A percentile compares a stretch with the other conserved stretches of the same genome.
phyloP scores from a whole-genome alignment of 2,888 invertebrate genomes.

The Tachystola acroxantha region DNA sequence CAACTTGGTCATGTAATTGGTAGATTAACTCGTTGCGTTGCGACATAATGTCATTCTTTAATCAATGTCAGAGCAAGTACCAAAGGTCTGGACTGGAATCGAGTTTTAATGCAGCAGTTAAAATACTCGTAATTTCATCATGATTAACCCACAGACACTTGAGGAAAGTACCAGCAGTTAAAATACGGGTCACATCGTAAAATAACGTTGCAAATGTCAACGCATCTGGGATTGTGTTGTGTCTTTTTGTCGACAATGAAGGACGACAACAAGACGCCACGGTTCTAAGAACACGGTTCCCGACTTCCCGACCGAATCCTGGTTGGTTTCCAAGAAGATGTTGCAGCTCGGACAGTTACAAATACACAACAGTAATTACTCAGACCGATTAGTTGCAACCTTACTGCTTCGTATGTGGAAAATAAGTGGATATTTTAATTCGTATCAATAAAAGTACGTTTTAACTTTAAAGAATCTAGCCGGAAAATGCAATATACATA shows the following conservation, averaged over 20 bases:
- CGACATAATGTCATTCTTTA: background rate
- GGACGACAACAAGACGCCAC: slow-evolving; percentile 34
- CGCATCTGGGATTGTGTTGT: slow-evolving; percentile 21
- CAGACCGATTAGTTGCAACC: slow-evolving; percentile 21
- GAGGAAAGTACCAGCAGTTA: slow-evolving; percentile 2
- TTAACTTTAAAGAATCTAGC: no score
- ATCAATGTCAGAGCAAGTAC: background rate
- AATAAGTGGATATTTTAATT: background rate
- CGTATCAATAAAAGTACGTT: no score
- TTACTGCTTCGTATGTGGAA: slow-evolving; percentile 12
- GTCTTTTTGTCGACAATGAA: slow-evolving; percentile 41
- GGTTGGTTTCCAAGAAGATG: slow-evolving; percentile 48
- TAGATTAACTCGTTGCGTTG: background rate
- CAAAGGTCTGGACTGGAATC: background rate
- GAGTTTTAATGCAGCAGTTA: background rate
- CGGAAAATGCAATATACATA: no score
- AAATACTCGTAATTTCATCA: slow-evolving; percentile 1
- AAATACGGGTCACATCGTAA: slow-evolving; percentile 7
- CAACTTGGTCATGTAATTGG: background rate
- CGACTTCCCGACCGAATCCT: slow-evolving; percentile 43
- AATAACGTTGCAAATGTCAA: slow-evolving; percentile 23
- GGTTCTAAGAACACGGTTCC: slow-evolving; percentile 49
- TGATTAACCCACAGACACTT: slow-evolving; percentile 3
- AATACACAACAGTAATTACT: slow-evolving; percentile 26
- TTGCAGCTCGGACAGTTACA: slow-evolving; percentile 17